Evolutionary conservation across 1,140 invertebrate genomes (phyloP).

Genomic region (Arctopsyche grandis): DNA sequence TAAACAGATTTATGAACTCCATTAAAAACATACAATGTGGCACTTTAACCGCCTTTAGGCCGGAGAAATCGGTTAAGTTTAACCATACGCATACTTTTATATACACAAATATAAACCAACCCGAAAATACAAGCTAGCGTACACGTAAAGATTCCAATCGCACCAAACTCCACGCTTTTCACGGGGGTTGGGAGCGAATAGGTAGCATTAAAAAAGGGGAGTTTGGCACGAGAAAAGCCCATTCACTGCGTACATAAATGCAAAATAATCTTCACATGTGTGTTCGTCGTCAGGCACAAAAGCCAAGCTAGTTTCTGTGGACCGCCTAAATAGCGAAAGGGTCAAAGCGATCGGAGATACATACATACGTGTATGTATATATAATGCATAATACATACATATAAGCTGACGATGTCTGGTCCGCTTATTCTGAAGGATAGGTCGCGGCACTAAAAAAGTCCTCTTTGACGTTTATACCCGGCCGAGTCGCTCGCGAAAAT

Average conservation of each 20-base stretch:
- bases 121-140: too few species aligned
- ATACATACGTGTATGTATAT: background rate
- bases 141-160: background rate
- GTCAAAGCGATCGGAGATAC: background rate
- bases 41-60: background rate
- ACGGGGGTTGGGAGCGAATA: background rate
- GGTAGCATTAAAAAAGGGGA: background rate
- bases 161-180: background rate
- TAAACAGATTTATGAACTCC: background rate
- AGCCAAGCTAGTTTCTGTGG: too few species aligned
- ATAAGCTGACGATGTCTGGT: background rate
- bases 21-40: slow-evolving; percentile 3
- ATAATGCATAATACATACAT: background rate
- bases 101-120: too few species aligned
- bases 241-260: slow-evolving; percentile 2
- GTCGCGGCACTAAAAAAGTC: background rate
- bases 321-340: background rate
- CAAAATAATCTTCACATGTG: slow-evolving; percentile 5
- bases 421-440: background rate
- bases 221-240: background rate
- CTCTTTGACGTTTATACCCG: slow-evolving; percentile 4
- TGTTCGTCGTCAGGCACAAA: too few species aligned
- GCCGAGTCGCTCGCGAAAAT: background rate
- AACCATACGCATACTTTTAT: too few species aligned
- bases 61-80: too few species aligned